A percentile compares a stretch with the other conserved stretches of the same genome.
phyloP scores from a whole-genome alignment of 2,113 vertebrate species.

The Euleptes europaea region DNA sequence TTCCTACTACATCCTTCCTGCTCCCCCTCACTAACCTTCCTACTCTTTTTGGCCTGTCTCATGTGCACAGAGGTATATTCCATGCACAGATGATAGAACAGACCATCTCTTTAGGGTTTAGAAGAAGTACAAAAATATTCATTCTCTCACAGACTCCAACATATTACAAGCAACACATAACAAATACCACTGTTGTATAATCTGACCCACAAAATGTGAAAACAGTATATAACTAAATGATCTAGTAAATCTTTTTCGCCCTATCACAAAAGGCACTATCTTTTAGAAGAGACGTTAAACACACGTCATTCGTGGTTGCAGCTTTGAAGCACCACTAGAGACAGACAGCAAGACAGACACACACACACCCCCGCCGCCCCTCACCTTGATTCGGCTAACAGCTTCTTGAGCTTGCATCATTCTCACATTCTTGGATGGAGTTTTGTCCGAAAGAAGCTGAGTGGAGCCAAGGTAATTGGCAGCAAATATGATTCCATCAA shows the following conservation, averaged over 20 bases:
- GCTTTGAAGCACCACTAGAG: not conserved
- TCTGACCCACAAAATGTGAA: accelerated
- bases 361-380: too few species aligned
- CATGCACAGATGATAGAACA: too few species aligned
- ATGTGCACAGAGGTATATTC: not conserved
- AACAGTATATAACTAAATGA: not conserved
- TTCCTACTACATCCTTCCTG: not conserved
- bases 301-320: not conserved
- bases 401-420: constrained; percentile 99
- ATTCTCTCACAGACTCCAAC: not conserved
- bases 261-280: constrained; percentile 1
- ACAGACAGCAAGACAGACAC: not conserved
- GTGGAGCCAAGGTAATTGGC: constrained; percentile 97
- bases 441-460: constrained; percentile 96
- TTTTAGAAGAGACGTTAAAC: constrained; percentile 16
- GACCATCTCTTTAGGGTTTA: not conserved
- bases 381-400: constrained; percentile 95
- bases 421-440: constrained; percentile 94
- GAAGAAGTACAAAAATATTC: not conserved
- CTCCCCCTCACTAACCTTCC: not conserved
- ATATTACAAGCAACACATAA: not conserved
- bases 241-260: not conserved
- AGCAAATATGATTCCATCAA: constrained; percentile 97
- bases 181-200: not conserved
- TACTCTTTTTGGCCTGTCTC: not conserved